Conservation (phyloP, 2,113 vertebrate genomes). For the Brachypteracias leptosomus region DNA sequence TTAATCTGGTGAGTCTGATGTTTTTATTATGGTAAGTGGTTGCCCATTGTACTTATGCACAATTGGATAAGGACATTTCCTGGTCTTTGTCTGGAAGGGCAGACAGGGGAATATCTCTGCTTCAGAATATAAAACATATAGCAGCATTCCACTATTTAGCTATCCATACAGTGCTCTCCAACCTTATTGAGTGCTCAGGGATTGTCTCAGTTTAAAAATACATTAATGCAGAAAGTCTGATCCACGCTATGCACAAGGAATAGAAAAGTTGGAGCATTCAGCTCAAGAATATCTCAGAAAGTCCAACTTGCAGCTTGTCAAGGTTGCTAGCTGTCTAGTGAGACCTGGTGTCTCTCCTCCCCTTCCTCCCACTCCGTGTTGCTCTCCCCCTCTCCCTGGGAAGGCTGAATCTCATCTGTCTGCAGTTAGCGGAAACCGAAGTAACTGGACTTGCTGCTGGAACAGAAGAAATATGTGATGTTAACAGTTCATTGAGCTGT, state of each 20-base stretch:
- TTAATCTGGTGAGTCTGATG: neutral
- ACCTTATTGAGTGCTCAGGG: neutral
- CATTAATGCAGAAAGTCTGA: neutral
- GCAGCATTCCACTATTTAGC: neutral
- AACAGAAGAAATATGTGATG: slow-evolving; percentile 78
- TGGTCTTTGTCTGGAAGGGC: neutral
- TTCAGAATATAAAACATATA: neutral
- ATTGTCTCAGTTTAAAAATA: neutral
- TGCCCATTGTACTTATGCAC: neutral
- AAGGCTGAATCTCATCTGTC: slow-evolving; percentile 67
- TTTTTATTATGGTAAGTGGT: neutral
- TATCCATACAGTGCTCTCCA: neutral
- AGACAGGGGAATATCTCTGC: neutral
- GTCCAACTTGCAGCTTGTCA: neutral
- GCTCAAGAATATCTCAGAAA: neutral
- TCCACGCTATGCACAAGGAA: neutral
- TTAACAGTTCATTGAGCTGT: slow-evolving; percentile 82
- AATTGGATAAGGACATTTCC: neutral
- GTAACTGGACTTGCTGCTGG: slow-evolving; percentile 67
- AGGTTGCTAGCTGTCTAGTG: neutral
- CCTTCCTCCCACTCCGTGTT: neutral
- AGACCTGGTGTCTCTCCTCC: neutral
- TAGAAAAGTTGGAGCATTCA: neutral
- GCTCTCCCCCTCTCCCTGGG: neutral
- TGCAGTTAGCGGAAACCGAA: slow-evolving; percentile 57